Evolutionary conservation across 1,140 invertebrate genomes (phyloP).

Genomic region (Trissolcus basalis): DNA sequence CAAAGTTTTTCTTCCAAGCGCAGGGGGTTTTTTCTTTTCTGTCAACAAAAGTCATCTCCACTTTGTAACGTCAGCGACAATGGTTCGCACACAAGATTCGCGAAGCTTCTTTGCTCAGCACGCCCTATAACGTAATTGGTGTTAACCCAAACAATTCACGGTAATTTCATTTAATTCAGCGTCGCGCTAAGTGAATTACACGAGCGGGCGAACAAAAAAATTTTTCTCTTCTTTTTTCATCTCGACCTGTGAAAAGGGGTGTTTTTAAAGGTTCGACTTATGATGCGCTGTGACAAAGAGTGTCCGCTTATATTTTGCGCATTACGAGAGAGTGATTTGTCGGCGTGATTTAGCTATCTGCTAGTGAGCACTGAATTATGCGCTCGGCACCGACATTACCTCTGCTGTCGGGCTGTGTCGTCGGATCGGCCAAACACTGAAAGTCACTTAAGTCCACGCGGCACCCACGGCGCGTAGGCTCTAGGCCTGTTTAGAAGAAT

Average conservation of each 20-base stretch:
- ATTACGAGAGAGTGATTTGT: slow-evolving; percentile 62
- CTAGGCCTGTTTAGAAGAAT: slow-evolving; percentile 60
- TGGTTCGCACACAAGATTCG: slow-evolving; percentile 24
- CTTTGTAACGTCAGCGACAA: slow-evolving; percentile 15
- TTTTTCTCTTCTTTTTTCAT: background rate
- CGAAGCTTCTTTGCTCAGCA: slow-evolving; percentile 9
- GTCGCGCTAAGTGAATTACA: slow-evolving; percentile 16
- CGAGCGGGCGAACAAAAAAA: background rate
- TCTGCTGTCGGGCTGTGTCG: slow-evolving; percentile 54
- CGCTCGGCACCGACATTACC: slow-evolving; percentile 56
- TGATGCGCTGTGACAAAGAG: background rate
- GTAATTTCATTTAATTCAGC: slow-evolving; percentile 39
- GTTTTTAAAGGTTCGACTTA: too few relatives aligned
- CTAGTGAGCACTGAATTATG: slow-evolving; percentile 66
- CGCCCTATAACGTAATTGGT: slow-evolving; percentile 11
- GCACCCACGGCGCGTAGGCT: slow-evolving; percentile 59
- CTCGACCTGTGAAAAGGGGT: too few relatives aligned
- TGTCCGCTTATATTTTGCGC: slow-evolving; percentile 56
- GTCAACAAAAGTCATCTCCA: slow-evolving; percentile 29
- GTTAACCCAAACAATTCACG: slow-evolving; percentile 29
- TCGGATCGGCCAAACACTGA: slow-evolving; percentile 69
- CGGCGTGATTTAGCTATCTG: slow-evolving; percentile 69
- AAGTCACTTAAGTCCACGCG: slow-evolving; percentile 73
- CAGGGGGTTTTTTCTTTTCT: slow-evolving; percentile 6
- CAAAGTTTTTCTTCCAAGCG: slow-evolving; percentile 18